Evolutionary conservation across 1,140 invertebrate genomes (phyloP).

Genomic region (Drosophila mayri): DNA sequence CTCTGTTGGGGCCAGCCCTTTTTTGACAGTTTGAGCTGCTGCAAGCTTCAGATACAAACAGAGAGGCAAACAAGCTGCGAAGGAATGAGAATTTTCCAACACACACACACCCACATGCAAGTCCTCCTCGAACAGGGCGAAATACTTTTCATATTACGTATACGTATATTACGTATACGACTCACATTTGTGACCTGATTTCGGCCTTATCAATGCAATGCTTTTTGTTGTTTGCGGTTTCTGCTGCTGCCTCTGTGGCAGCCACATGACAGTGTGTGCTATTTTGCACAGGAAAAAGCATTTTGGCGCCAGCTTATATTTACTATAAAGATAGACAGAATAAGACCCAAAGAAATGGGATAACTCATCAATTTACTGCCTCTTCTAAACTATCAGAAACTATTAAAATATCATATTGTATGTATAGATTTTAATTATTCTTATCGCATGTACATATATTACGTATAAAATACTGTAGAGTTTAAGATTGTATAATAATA

Average conservation of each 20-base stretch:
- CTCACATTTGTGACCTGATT: conserved; percentile 74
- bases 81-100: conserved; percentile 29
- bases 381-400: background rate
- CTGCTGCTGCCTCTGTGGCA: conserved; percentile 38
- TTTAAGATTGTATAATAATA: too few species aligned
- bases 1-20: conserved; percentile 37
- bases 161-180: conserved; percentile 79
- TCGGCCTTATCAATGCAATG: conserved; percentile 78
- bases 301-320: background rate
- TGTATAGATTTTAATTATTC: too few species aligned
- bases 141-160: conserved; percentile 78
- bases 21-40: conserved; percentile 54
- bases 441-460: too few species aligned
- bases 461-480: too few species aligned
- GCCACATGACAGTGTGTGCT: conserved; percentile 46
- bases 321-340: background rate
- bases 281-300: conserved; percentile 10
- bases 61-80: conserved; percentile 33
- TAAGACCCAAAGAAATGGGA: background rate
- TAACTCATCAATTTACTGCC: background rate
- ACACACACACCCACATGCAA: conserved; percentile 1
- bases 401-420: too few species aligned
- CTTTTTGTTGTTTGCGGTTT: conserved; percentile 58
- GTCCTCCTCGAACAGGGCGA: conserved; percentile 55
- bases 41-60: conserved; percentile 43